These are phyloP conservation scores for Stegodyphus mimosarum DNA, from an alignment of 1,140 invertebrate species.

Conservation along the genomic window DNA sequence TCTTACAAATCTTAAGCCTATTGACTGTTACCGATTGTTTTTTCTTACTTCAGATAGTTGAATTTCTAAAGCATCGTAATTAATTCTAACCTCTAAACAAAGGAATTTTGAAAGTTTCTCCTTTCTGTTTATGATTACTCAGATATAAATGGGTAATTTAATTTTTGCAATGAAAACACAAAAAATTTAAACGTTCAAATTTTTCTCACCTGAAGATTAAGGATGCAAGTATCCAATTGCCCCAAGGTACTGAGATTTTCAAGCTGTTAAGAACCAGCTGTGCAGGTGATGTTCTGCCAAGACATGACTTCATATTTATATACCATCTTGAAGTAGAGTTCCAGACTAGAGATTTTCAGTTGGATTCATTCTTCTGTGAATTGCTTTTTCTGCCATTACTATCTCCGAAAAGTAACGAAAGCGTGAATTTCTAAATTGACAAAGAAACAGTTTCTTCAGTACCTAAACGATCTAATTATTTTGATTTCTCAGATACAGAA, in stretches of 20 bases:
- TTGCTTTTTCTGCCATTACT: constrained; percentile 20
- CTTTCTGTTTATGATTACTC: too few relatives aligned
- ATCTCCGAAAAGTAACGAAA: constrained; percentile 48
- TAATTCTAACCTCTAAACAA: too few relatives aligned
- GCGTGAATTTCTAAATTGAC: constrained; percentile 43
- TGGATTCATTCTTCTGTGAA: not conserved
- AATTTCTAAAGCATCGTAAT: too few relatives aligned
- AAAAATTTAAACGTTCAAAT: too few relatives aligned
- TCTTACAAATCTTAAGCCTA: too few relatives aligned
- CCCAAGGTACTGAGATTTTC: not conserved
- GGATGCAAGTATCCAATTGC: not conserved
- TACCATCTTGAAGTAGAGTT: not conserved
- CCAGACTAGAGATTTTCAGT: not conserved
- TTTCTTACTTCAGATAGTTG: too few relatives aligned
- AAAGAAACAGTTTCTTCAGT: constrained; percentile 7
- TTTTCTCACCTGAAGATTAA: not conserved
- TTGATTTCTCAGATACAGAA: constrained; percentile 9
- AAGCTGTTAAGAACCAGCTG: not conserved
- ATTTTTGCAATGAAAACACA: too few relatives aligned
- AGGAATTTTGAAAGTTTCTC: too few relatives aligned
- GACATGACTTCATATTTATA: not conserved
- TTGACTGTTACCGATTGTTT: too few relatives aligned
- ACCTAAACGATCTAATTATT: constrained; percentile 57
- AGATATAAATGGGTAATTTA: too few relatives aligned
- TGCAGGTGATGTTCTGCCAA: not conserved